Evolutionary conservation across 2,888 invertebrate species (phyloP), one percentile per base, ranked within the genome.

Genomic region (Acanthosepion pharaonis): DNA sequence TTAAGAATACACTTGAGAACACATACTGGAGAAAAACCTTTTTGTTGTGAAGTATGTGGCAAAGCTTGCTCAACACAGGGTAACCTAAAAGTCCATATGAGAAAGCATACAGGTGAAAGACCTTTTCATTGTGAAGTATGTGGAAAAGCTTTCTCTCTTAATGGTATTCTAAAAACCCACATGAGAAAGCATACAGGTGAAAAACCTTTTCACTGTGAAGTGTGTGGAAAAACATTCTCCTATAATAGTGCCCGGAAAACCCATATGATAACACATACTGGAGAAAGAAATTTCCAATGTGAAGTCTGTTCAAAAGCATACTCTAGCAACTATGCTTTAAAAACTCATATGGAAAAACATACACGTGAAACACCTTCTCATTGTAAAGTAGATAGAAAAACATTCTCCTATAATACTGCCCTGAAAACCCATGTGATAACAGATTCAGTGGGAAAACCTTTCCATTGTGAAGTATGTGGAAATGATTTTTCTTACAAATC

Each of bases 311-410:
- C 23, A 9, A 92, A 92, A 48, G 25, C 20, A 25, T 92, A 48
- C 49, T 48, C 92, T 18, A 15, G 25, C 15, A 92, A 92, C 6
- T 15, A 42, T 48, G 20, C 6, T 28, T 49, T 92, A 48, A 48
- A 48, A 25, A 28, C 49, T 9, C 92, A 92, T 8, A 48, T 92
- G 92, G 42, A 5, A 91, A 48, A 20, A 33, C 95, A 95, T 51
- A 95, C 95, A 28, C 95, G 95, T 48, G 95, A 95, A 95, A 95
- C 95, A 64, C 94, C 33, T n/a, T n/a, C n/a, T 33, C 33, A 33
- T 33, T 33, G 33, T 33, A 1, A 95, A 5, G 95, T 49, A 0
- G 95, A 95, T 94, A 94, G 91, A 1, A 94, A 94, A 25, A 94
- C 94, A 18, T 95, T 95, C 94, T 91, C 95, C 33, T 59, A 95